Percentiles rank a stretch among this genome's conserved stretches.
Evolutionary conservation across 2,113 vertebrate species (phyloP).

Genomic region (Cyanistes caeruleus): DNA sequence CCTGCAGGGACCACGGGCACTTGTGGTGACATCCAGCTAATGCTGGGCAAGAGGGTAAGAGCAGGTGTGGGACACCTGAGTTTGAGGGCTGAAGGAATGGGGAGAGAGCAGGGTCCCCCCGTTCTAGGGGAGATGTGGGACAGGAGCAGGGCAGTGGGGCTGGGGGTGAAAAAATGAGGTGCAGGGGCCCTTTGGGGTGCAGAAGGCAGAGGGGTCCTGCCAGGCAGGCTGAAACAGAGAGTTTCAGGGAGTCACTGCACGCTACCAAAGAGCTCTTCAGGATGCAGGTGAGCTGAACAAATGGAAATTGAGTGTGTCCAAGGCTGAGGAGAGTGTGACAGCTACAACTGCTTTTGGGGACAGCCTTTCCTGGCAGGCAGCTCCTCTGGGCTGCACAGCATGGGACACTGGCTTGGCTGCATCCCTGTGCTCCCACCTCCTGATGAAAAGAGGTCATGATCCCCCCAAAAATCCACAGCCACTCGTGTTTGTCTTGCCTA

Average conservation of each 20-base stretch:
- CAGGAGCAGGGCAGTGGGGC: not conserved
- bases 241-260: accelerated
- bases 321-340: not conserved
- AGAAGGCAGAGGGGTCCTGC: not conserved
- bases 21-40: not conserved
- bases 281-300: not conserved
- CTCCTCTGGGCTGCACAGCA: not conserved
- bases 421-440: not conserved
- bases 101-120: accelerated
- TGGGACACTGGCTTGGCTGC: not conserved
- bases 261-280: not conserved
- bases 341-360: not conserved
- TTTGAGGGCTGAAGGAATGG: not conserved
- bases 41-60: not conserved
- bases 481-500: not conserved
- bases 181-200: not conserved
- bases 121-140: accelerated
- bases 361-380: not conserved
- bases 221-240: not conserved
- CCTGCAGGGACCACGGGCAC: not conserved
- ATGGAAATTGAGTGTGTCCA: not conserved
- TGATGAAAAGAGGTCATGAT: not conserved
- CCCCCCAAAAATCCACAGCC: not conserved
- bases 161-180: not conserved
- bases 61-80: no score